phyloP scores from a whole-genome alignment of 1,140 invertebrate genomes.

The Pachypeltis micranthus region DNA sequence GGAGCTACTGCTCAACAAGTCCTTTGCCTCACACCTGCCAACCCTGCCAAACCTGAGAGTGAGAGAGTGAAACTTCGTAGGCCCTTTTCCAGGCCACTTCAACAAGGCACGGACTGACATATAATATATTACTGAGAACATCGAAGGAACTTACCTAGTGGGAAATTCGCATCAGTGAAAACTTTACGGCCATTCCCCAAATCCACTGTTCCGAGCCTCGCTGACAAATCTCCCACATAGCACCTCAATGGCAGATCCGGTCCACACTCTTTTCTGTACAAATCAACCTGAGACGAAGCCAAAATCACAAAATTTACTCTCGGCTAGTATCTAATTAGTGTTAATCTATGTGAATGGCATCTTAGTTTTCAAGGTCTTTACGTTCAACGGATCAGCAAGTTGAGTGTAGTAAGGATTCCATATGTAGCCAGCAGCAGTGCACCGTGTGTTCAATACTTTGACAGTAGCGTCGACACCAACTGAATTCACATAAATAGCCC shows the following conservation, averaged over 20 bases:
- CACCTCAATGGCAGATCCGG: constrained; percentile 76
- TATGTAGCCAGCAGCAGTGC: constrained; percentile 76
- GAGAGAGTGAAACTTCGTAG: no score
- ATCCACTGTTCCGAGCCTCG: constrained; percentile 69
- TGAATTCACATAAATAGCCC: constrained; percentile 86
- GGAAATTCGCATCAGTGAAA: constrained; percentile 77
- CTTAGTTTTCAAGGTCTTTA: constrained; percentile 37
- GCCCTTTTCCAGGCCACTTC: no score
- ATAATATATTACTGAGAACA: no score
- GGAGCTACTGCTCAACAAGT: no score
- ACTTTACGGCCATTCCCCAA: constrained; percentile 65
- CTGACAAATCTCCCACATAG: constrained; percentile 84
- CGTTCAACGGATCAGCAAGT: constrained; percentile 75
- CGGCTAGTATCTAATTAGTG: background rate
- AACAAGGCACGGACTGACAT: no score
- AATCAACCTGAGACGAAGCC: constrained; percentile 50
- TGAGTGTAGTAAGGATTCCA: constrained; percentile 92
- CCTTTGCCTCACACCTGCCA: no score
- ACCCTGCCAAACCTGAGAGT: no score
- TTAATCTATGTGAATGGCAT: background rate
- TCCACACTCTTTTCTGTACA: constrained; percentile 77
- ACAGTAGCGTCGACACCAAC: constrained; percentile 86
- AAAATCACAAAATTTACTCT: background rate
- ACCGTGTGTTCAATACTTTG: constrained; percentile 61
- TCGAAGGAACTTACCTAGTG: constrained; percentile 57